These are phyloP conservation scores for Taxidea taxus DNA, from an alignment of 2,113 vertebrate species.

Conservation along the genomic window DNA sequence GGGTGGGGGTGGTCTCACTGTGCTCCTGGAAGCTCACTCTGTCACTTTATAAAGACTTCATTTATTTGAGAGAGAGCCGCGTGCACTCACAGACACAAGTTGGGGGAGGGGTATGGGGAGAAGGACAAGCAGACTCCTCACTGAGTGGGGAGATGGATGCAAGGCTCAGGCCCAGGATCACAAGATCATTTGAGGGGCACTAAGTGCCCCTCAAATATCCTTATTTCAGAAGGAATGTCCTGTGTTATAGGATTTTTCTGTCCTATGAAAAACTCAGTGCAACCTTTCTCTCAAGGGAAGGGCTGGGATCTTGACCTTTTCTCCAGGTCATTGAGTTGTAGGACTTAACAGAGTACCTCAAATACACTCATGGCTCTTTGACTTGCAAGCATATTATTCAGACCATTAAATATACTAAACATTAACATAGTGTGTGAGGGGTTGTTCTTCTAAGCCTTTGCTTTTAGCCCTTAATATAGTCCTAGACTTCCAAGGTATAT, in stretches of 20 bases:
- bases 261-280: background rate
- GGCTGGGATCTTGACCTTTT: background rate
- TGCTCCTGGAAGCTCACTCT: background rate
- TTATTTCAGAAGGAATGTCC: background rate
- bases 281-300: background rate
- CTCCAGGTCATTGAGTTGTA: background rate
- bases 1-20: background rate
- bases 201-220: background rate
- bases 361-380: background rate
- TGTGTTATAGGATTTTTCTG: background rate
- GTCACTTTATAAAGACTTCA: background rate
- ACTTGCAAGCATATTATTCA: background rate
- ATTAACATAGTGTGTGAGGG: background rate
- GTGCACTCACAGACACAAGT: too few species aligned
- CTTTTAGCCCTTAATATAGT: background rate
- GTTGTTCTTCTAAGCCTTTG: background rate
- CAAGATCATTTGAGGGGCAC: too few species aligned
- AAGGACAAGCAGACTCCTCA: background rate
- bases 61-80: too few species aligned
- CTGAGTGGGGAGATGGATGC: background rate
- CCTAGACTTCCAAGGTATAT: background rate
- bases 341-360: background rate
- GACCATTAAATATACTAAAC: background rate
- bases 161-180: background rate
- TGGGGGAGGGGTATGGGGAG: too few species aligned